These are phyloP conservation scores for Amblyopsis rosae DNA, from an alignment of 2,113 vertebrate species.

Conservation along the genomic window DNA sequence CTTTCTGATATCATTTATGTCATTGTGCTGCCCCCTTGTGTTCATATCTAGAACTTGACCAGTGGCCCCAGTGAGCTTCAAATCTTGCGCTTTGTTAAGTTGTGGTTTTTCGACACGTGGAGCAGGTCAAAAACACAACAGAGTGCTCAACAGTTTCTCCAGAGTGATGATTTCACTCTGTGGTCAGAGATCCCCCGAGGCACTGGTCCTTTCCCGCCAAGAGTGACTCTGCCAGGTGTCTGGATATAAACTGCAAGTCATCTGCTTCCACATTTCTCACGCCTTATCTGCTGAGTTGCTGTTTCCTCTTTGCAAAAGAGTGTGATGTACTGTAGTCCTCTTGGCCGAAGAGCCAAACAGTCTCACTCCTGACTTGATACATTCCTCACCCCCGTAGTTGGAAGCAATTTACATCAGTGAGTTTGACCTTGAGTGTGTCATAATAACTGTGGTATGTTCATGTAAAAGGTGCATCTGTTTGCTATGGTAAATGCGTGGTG, in stretches of 20 bases:
- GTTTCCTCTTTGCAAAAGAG: conserved; percentile 13
- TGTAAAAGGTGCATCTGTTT: conserved; percentile 10
- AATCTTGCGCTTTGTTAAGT: conserved; percentile 1
- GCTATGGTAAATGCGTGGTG: conserved; percentile 23
- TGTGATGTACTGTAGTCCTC: conserved; percentile 1
- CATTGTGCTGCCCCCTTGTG: conserved; percentile 35
- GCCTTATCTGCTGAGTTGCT: not conserved
- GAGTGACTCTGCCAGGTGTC: conserved; percentile 6
- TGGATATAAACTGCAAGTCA: conserved; percentile 17
- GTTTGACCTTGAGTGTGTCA: conserved; percentile 23
- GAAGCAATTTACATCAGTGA: conserved; percentile 18
- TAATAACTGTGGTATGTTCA: not conserved
- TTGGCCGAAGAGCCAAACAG: conserved; percentile 36
- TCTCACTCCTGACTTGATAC: conserved; percentile 59
- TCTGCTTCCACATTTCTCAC: conserved; percentile 17
- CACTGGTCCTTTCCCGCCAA: conserved; percentile 29
- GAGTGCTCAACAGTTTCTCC: conserved; percentile 15
- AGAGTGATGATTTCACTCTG: conserved; percentile 13
- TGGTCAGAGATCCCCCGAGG: conserved; percentile 33
- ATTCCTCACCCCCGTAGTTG: conserved; percentile 42
- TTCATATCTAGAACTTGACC: conserved; percentile 9
- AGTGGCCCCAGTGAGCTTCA: not conserved
- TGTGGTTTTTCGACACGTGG: not conserved
- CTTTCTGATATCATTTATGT: not conserved
- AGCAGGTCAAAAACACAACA: conserved; percentile 7